Conservation (phyloP, 1,140 invertebrate species). For the Diprion similis region DNA sequence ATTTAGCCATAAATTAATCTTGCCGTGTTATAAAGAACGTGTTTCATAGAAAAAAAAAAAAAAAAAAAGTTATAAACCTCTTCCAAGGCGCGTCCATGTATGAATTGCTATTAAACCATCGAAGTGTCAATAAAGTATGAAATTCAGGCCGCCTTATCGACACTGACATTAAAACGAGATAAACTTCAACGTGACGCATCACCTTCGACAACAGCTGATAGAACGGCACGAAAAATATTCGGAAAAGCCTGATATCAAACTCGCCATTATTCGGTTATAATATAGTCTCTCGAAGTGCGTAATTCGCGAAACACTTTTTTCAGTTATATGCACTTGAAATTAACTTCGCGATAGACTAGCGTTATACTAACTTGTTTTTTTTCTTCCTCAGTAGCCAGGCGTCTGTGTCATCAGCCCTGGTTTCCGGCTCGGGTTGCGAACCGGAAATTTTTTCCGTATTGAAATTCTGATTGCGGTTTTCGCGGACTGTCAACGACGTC, state of each 20-base stretch:
- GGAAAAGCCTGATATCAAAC: background rate
- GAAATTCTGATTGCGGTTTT: background rate
- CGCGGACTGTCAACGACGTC: background rate
- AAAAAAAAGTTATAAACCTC: no score
- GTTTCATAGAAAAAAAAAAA: no score
- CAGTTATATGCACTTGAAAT: background rate
- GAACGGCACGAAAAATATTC: background rate
- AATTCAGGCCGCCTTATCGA: no score
- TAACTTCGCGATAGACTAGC: background rate
- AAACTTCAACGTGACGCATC: background rate
- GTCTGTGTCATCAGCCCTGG: background rate
- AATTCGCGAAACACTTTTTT: background rate
- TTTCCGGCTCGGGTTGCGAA: background rate
- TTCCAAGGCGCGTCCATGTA: no score
- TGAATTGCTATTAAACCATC: no score
- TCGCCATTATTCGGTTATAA: background rate
- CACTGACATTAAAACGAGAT: no score
- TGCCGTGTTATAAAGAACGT: no score
- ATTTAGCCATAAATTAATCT: no score
- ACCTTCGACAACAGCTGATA: constrained; percentile 1
- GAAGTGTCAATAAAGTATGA: no score
- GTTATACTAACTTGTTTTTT: background rate
- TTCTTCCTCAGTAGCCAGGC: background rate
- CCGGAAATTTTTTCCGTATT: background rate
- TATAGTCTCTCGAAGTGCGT: no score